A percentile compares a stretch with the other conserved stretches of the same genome.
phyloP scores from a whole-genome alignment of 2,888 invertebrate genomes.

The Diaphora mendica region DNA sequence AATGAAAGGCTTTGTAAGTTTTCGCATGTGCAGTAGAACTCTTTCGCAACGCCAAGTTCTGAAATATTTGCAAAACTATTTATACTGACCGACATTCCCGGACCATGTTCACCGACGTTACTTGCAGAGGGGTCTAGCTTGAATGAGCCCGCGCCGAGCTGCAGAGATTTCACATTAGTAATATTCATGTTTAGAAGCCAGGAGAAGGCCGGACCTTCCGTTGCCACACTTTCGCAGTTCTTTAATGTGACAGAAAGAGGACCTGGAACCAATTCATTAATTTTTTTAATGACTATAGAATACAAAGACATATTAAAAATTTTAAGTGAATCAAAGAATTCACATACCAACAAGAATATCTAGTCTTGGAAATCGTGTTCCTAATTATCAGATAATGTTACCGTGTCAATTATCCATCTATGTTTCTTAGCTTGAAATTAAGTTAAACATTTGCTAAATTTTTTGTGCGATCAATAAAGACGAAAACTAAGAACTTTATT shows the following conservation, averaged over 20 bases:
- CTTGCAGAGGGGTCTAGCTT: constrained; percentile 86
- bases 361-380: constrained; percentile 76
- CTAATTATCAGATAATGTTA: constrained; percentile 66
- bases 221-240: constrained; percentile 85
- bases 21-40: constrained; percentile 19
- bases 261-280: constrained; percentile 74
- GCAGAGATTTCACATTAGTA: constrained; percentile 84
- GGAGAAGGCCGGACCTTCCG: constrained; percentile 89
- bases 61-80: constrained; percentile 3
- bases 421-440: constrained; percentile 37
- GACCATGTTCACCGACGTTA: constrained; percentile 89
- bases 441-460: neutral
- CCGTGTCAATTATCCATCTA: constrained; percentile 54
- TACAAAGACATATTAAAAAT: neutral
- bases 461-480: neutral
- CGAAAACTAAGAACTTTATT: constrained; percentile 32
- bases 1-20: constrained; percentile 19
- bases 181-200: constrained; percentile 88
- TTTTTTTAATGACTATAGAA: constrained; percentile 9
- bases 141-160: constrained; percentile 88
- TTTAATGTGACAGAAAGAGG: constrained; percentile 88
- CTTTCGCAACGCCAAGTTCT: constrained; percentile 17
- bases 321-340: neutral
- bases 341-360: constrained; percentile 67
- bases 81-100: constrained; percentile 83